Conservation (phyloP, 2,888 invertebrate genomes). For the Thecophora atra region DNA sequence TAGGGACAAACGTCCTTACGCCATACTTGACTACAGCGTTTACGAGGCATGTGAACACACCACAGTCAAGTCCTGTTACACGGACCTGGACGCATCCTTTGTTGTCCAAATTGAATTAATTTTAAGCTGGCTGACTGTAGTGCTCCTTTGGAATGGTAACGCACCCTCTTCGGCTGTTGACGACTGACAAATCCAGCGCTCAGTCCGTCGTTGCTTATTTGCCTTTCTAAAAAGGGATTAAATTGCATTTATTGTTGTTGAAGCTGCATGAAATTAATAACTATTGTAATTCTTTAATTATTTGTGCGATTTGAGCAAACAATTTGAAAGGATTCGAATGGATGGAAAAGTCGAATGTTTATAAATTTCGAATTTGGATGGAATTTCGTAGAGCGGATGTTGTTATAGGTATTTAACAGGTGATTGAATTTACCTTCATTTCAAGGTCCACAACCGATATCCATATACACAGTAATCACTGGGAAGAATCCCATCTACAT, state of each 20-base stretch:
- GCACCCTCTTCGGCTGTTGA: background rate
- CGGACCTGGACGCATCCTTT: slow-evolving; percentile 17
- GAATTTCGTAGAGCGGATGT: background rate
- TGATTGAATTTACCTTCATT: too few species aligned
- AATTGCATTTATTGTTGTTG: slow-evolving; percentile 8
- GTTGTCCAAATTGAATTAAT: slow-evolving; percentile 26
- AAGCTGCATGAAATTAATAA: background rate
- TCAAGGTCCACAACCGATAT: too few species aligned
- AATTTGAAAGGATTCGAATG: background rate
- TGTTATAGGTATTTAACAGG: background rate
- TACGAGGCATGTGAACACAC: slow-evolving; percentile 20
- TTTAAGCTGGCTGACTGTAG: slow-evolving; percentile 16
- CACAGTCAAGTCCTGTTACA: slow-evolving; percentile 32
- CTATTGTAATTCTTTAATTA: background rate
- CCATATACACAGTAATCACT: too few species aligned
- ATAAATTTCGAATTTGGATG: background rate
- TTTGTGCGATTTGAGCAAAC: background rate
- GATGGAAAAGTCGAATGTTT: background rate
- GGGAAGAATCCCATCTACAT: too few species aligned
- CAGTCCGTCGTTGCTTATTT: too few species aligned
- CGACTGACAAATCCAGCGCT: slow-evolving; percentile 9
- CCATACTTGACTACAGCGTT: slow-evolving; percentile 26
- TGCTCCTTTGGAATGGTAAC: background rate
- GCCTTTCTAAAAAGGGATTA: slow-evolving; percentile 18
- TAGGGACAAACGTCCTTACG: background rate